Base-by-base conservation (phyloP, 2,888 invertebrate genomes). In the Lymantria dispar region DNA sequence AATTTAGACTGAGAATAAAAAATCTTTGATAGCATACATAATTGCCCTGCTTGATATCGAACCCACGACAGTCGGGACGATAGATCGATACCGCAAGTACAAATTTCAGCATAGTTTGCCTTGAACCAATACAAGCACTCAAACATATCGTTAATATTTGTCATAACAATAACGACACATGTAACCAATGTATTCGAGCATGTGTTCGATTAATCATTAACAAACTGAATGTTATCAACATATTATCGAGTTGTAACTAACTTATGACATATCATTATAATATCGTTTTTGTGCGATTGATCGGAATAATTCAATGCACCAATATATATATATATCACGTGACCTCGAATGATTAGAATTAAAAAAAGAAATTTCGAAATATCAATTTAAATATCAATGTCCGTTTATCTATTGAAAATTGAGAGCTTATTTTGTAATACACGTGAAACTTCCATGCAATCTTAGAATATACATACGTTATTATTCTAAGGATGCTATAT, bases 251-350 rank as follows among this genome's bases (percentile, higher is more conserved):
- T 56, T 47, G 48, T 50, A 22, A 22, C 22, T 22, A 22, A 2
- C 5, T 22, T 22, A 48, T 69, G 70, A 74, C 74, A 70, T 68
- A 74, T 76, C 76, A 65, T 67, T 74, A 76, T 76, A n/a, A 70
- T 70, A 76, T 79, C 78, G 67, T 68, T 68, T 72, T 70, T 72
- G 74, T 70, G 70, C 72, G 70, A 73, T 76, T 73, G 72, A 68
- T 72, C 60, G 74, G 72, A 75, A 76, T 71, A 70, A 73, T 76
- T 74, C 62, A 62, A 74, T 72, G 66, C 64, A 62, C 64, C 69
- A 64, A 57, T 67, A 60, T 64, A 64, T 67, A 48, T 63, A 54
- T 64, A 50, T 52, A 52, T 52, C 55, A 29, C 12, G 1, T 29
- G 66, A 60, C 66, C 66, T 67, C 53, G 66, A 47, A 38, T 49